Base-by-base conservation (phyloP, 1,140 invertebrate genomes). In the Zaprionus lachaisei region DNA sequence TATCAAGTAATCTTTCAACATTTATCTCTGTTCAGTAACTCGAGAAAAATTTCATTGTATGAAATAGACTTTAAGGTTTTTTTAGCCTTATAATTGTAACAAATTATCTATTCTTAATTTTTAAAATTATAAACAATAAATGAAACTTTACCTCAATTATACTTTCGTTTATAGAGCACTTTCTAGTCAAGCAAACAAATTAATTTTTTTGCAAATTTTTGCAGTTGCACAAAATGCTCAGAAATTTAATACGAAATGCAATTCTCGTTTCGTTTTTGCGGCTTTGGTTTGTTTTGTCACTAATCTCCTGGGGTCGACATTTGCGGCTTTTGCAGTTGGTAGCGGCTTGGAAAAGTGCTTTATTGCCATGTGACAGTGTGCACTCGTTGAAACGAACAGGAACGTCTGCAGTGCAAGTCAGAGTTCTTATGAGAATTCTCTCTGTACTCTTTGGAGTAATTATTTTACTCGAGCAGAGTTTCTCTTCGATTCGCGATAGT, bases 171-270 rank as follows among this genome's bases (percentile, higher is more conserved):
- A 34, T 12, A 51, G 17, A 9, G 51, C 26, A 63, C 38, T 22
- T 63, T 20, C 7, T 24, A 51, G 51, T 55, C 31, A 31, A 17
- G 15, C 41, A 66, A 41, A 34, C 12, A 14, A 14, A 3, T 65
- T 44, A 56, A 26, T 11, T 34, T 51, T 20, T 37, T 20, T 47
- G 6, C 6, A 17, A 6, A 17, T 44, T 69, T 66, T 58, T 61
- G n/a, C 47, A 17, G 34, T 54, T n/a, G n/a, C n/a, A n/a, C n/a
- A n/a, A n/a, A n/a, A n/a, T 60, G 57, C 51, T 9, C 12, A 67
- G 80, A 83, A 89, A 87, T 79, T 71, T 83, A 65, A 87, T 87
- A 89, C 81, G 34, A 72, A 78, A 72, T 81, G 73, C 75, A 89
- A 83, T 80, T 81, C 65, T 70, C 74, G 72, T 89, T 81, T 83